Percentiles rank a stretch among this genome's conserved stretches.
Evolutionary conservation across 2,888 invertebrate genomes (phyloP).

Genomic region (Vanessa cardui): DNA sequence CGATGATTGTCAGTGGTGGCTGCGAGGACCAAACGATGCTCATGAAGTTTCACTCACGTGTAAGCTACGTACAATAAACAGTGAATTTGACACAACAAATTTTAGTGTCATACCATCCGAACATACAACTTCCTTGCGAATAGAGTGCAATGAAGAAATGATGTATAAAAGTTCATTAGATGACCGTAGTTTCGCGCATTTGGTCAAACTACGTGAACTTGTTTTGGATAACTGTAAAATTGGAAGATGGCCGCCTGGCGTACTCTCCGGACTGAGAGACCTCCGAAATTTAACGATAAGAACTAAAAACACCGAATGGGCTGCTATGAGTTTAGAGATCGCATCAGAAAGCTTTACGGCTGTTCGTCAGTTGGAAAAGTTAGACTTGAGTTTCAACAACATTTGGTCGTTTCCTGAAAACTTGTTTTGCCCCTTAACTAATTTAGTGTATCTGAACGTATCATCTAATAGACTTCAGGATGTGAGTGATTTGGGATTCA

Average conservation of each 20-base stretch:
- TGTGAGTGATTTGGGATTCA: conserved; percentile 92
- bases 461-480: conserved; percentile 94
- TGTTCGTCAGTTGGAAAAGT: conserved; percentile 89
- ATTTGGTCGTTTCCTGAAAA: conserved; percentile 94
- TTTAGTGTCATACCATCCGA: conserved; percentile 93
- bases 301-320: conserved; percentile 93
- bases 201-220: conserved; percentile 90
- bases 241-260: conserved; percentile 90
- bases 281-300: conserved; percentile 92
- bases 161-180: conserved; percentile 91
- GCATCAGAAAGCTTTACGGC: conserved; percentile 90
- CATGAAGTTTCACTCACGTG: conserved; percentile 91
- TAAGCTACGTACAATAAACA: conserved; percentile 91
- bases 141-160: conserved; percentile 91
- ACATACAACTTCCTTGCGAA: conserved; percentile 89
- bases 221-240: conserved; percentile 94
- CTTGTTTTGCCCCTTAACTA: conserved; percentile 91
- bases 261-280: conserved; percentile 90
- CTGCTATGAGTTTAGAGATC: conserved; percentile 91
- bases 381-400: conserved; percentile 94
- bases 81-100: conserved; percentile 94
- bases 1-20: conserved; percentile 92
- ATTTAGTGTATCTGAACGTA: conserved; percentile 91
- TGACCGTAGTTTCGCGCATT: conserved; percentile 90
- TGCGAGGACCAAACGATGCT: conserved; percentile 83